Conservation (phyloP, 2,797 vertebrate species). For the Anabas testudineus region DNA sequence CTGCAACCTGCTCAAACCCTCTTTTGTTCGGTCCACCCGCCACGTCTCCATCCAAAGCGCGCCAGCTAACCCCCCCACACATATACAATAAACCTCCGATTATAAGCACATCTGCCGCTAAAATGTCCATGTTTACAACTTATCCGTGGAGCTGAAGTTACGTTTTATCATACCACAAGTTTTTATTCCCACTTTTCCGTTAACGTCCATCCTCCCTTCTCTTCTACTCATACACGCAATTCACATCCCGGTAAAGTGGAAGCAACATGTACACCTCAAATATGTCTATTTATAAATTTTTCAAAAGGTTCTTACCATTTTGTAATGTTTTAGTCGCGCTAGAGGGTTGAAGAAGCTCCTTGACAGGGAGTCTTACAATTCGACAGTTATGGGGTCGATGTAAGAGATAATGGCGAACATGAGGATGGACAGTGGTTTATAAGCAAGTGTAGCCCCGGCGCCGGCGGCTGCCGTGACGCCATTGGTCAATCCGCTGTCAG, state of each 20-base stretch:
- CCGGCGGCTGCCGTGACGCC: slow-evolving; percentile 23
- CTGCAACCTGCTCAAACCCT: slow-evolving; percentile 7
- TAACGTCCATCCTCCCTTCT: too few relatives aligned
- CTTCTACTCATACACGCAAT: not conserved
- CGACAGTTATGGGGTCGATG: slow-evolving; percentile 84
- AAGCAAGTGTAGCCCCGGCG: slow-evolving; percentile 48
- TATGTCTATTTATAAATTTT: not conserved
- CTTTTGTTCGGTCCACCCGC: slow-evolving; percentile 46
- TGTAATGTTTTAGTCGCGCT: slow-evolving; percentile 19
- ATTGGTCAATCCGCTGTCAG: slow-evolving; percentile 68
- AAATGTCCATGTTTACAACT: fast-evolving
- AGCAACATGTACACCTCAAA: not conserved
- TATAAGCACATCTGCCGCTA: fast-evolving
- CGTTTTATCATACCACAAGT: not conserved
- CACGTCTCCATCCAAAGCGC: slow-evolving; percentile 17
- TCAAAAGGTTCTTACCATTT: slow-evolving; percentile 67
- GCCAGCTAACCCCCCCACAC: not conserved
- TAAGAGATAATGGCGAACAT: slow-evolving; percentile 78
- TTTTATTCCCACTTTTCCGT: not conserved
- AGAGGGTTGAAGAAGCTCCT: slow-evolving; percentile 43
- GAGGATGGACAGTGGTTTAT: slow-evolving; percentile 58
- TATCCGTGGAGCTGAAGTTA: not conserved
- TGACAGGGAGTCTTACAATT: slow-evolving; percentile 73
- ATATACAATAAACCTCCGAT: not conserved
- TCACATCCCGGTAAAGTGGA: not conserved